phyloP scores from a whole-genome alignment of 2,113 vertebrate species.

The Gopherus flavomarginatus region DNA sequence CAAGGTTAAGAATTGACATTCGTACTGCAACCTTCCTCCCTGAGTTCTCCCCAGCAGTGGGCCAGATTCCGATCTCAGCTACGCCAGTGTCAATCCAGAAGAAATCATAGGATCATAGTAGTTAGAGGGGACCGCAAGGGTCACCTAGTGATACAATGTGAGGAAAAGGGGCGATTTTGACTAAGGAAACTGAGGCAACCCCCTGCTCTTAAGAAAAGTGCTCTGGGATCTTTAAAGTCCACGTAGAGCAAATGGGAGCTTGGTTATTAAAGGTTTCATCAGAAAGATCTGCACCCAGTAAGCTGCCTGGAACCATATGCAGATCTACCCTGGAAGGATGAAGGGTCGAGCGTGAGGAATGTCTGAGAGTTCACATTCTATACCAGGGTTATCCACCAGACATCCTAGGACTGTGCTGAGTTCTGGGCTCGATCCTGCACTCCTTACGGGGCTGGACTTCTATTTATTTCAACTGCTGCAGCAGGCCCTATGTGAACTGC shows the following conservation, averaged over 20 bases:
- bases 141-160: too few species aligned
- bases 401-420: neutral
- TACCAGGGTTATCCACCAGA: neutral
- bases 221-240: neutral
- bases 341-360: neutral
- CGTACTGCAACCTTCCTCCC: too few species aligned
- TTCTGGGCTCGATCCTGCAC: neutral
- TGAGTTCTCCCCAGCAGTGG: too few species aligned
- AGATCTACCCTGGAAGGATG: neutral
- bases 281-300: neutral
- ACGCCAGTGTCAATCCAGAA: neutral
- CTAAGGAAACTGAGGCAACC: neutral
- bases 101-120: neutral
- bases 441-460: neutral
- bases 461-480: neutral
- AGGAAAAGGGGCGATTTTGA: neutral
- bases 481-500: neutral
- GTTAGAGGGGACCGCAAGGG: too few species aligned
- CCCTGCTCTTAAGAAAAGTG: neutral
- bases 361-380: neutral
- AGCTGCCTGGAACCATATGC: neutral
- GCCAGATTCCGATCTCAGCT: too few species aligned
- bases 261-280: neutral
- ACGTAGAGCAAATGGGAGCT: neutral
- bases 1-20: too few species aligned